These are phyloP conservation scores for Nemotelus pantherinus DNA, from an alignment of 2,888 invertebrate species.

Conservation along the genomic window DNA sequence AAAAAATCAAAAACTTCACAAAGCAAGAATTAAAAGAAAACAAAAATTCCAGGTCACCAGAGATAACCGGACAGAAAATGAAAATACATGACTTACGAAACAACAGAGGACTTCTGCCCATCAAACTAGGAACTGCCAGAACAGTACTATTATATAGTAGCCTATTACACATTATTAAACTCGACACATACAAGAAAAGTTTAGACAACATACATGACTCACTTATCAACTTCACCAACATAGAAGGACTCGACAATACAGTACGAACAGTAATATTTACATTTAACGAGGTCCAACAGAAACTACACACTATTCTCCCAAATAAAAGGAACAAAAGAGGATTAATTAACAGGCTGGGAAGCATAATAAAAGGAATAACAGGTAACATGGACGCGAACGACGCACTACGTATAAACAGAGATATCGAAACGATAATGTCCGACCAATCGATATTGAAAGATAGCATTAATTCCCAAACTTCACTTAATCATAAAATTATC, in stretches of 20 bases:
- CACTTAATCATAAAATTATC: slow-evolving; percentile 17
- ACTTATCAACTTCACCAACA: not conserved
- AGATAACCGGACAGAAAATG: slow-evolving; percentile 2
- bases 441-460: not conserved
- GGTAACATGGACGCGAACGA: slow-evolving; percentile 11
- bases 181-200: slow-evolving; percentile 1
- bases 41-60: slow-evolving; percentile 4
- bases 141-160: not conserved
- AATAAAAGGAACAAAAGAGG: not conserved
- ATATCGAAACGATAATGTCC: not conserved
- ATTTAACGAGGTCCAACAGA: not conserved
- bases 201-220: not conserved
- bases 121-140: not conserved
- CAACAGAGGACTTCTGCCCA: not conserved
- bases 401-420: not conserved
- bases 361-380: slow-evolving; percentile 9
- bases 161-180: slow-evolving; percentile 6
- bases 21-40: slow-evolving; percentile 29
- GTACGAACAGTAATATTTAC: not conserved
- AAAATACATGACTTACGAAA: not conserved
- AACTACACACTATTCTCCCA: not conserved
- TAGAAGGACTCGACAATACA: not conserved
- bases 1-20: slow-evolving; percentile 17
- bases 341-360: slow-evolving; percentile 22
- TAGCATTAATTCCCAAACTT: not conserved